Base-by-base conservation (phyloP, 2,797 vertebrate genomes). In the Hozukius guyotensis region DNA sequence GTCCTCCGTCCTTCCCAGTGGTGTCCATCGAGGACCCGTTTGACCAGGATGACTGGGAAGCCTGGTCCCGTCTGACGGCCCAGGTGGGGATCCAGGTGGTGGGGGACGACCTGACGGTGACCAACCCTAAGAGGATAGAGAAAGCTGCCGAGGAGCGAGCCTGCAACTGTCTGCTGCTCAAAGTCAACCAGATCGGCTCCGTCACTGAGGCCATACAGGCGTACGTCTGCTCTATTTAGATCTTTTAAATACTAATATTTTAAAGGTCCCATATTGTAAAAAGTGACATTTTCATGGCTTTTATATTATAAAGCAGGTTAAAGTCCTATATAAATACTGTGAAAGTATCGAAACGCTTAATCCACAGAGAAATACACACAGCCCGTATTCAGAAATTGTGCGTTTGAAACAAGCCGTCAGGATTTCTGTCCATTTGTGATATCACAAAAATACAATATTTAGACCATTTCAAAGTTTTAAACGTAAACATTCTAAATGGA, bases 11-110 rank as follows among this genome's bases (percentile, higher is more conserved):
- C 8, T 0, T 31, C 14, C 13, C 84, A 99, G 98, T 99, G 94
- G 97, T 98, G 49, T 98, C 98, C 73, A 99, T 99, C 10, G 98
- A 99, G 93, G 98, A 99, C 88, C 98, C 98, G 0, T 99, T 99
- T 72, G 97, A 99, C 90, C 98, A 99, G 93, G 98, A 99, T 49
- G 98, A 99, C 81, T 99, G 98, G 98, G 95, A 96, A 57, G 97
- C 97, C 76, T 99, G 98, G 98, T 95, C 97, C 49, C 96, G 97
- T 66, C 97, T 99, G 88, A 98, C 97, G 0, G 97, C 96, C 81
- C 97, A 96, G 1, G 96, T 97, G n/a, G 97, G 97, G 74, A 98
- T 98, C 92, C 98, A 99, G 95, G 97, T 99, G 8, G 97, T 98
- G 29, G 97, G 97, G 4, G 97, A 98, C 1, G 97, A 98, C 88